Evolutionary conservation across 2,797 vertebrate genomes (phyloP).

Genomic region (Muraenolepis orangiensis): DNA sequence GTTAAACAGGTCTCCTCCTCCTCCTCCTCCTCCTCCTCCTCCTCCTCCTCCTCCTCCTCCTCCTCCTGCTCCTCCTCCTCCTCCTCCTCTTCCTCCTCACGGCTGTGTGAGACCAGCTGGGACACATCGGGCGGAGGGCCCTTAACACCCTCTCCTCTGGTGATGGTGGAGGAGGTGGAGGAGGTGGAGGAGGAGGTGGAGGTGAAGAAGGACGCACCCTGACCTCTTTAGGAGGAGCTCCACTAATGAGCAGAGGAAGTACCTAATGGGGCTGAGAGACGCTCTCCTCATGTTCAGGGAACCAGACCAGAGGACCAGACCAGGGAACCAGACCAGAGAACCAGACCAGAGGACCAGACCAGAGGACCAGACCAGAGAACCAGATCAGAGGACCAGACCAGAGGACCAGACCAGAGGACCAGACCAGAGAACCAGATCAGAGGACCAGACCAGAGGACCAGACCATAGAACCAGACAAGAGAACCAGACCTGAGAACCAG

Average conservation of each 20-base stretch:
- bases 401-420: neutral
- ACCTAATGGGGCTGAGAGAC: slow-evolving; percentile 72
- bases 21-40: neutral
- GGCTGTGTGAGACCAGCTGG: neutral
- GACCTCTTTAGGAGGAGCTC: slow-evolving; percentile 72
- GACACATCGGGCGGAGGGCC: slow-evolving; percentile 45
- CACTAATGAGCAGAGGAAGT: slow-evolving; percentile 71
- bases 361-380: neutral
- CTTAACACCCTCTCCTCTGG: slow-evolving; percentile 64
- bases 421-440: neutral
- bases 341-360: neutral
- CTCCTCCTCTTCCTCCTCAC: neutral
- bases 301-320: too few species aligned
- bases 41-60: neutral
- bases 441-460: neutral
- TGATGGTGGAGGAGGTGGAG: slow-evolving; percentile 10
- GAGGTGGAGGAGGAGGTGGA: neutral
- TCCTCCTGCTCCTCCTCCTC: neutral
- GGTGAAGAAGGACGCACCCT: too few species aligned
- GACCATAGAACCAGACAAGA: neutral
- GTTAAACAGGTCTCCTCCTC: slow-evolving; percentile 46
- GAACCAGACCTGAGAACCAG: neutral
- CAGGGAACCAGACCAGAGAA: too few species aligned
- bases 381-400: neutral
- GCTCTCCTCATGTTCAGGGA: slow-evolving; percentile 69